Evolutionary conservation across 1,140 invertebrate species (phyloP).

Genomic region (Telenomus remus): DNA sequence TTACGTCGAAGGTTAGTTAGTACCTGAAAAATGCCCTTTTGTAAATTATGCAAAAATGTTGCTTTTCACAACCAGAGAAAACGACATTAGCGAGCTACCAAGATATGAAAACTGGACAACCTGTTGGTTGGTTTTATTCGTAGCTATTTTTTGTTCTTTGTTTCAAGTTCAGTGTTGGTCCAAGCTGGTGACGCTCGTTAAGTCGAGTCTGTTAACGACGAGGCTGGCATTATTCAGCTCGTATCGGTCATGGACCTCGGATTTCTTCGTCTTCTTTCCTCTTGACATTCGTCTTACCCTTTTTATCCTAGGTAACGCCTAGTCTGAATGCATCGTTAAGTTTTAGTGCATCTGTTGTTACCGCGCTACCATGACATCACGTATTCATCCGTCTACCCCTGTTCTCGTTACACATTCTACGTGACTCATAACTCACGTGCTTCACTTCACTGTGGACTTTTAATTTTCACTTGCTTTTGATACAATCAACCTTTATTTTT

Average conservation of each 20-base stretch:
- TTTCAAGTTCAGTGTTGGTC: conserved; percentile 10
- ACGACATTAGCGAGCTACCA: no score
- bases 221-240: conserved; percentile 43
- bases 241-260: conserved; percentile 53
- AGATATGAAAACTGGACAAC: no score
- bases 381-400: conserved; percentile 43
- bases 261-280: conserved; percentile 35
- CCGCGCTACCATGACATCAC: conserved; percentile 35
- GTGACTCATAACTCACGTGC: conserved; percentile 37
- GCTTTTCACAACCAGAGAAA: no score
- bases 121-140: conserved; percentile 4
- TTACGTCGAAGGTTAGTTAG: no score
- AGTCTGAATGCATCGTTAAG: conserved; percentile 52
- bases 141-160: neutral
- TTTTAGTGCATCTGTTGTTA: conserved; percentile 50
- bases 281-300: conserved; percentile 52
- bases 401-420: conserved; percentile 37
- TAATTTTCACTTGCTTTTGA: conserved; percentile 17
- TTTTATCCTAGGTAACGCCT: conserved; percentile 50
- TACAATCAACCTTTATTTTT: no score
- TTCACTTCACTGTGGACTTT: conserved; percentile 20
- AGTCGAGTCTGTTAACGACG: conserved; percentile 40
- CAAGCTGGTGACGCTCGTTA: conserved; percentile 18
- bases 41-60: no score
- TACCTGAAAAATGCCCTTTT: no score